Evolutionary conservation across 2,888 invertebrate species (phyloP), one percentile per base, ranked within the genome.

Genomic region (Ormia ochracea): DNA sequence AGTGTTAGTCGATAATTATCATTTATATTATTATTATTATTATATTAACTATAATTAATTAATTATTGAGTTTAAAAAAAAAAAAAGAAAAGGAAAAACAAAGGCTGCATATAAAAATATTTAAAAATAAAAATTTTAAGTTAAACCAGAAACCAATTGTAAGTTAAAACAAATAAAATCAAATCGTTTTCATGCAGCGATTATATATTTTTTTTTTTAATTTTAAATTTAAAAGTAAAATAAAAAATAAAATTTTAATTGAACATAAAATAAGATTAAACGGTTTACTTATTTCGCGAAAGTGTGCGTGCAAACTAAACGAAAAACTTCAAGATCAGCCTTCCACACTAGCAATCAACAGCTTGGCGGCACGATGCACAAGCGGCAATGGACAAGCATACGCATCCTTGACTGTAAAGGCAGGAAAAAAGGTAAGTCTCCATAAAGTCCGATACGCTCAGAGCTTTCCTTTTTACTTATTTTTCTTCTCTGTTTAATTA

Each of bases 201-300:
- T 75, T 79, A 75, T 74, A n/a, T n/a, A 36, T 65, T 74, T 74
- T 78, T 74, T 68, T 59, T 68, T 58, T 48, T 36, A 33, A 48
- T 77, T 77, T 78, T 73, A 66, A 75, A 58, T 79, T 79, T 79
- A 50, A 74, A 74, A 65, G 74, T 78, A 65, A 79, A 75, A 79
- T 70, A 73, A 78, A 78, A 78, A 73, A 61, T 75, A 79, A 50
- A 79, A 79, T 79, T 79, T 79, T 79, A 79, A 79, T 79, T 79
- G 79, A 79, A 79, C 74, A 79, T 79, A 79, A 79, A 79, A 65
- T 65, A 69, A 56, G 66, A 45, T 12, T 9, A 12, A 17, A 36
- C 0, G 21, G 17, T 4, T 33, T 59, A 43, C 33, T 66, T 59
- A 31, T 50, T 74, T 45, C 4, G 1, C 43, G 6, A 36, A 36